These are phyloP conservation scores for Spinus olivaceus DNA, from an alignment of 2,797 vertebrate species.

Conservation along the genomic window DNA sequence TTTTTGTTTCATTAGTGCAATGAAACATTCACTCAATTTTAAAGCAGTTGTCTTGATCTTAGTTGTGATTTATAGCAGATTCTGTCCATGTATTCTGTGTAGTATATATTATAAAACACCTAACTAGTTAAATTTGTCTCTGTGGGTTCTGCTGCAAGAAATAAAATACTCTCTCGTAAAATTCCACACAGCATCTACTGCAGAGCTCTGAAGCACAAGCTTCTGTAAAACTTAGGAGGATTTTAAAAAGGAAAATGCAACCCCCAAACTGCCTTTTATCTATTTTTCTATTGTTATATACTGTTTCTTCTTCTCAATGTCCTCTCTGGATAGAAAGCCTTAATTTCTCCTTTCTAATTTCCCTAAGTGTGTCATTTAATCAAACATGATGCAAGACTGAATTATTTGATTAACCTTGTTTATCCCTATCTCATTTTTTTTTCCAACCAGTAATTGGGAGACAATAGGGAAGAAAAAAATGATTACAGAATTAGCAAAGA, in stretches of 20 bases:
- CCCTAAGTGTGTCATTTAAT: background rate
- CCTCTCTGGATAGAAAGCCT: background rate
- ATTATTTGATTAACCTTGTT: background rate
- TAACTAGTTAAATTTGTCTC: constrained; percentile 60
- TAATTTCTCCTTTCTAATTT: background rate
- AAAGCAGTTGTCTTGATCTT: constrained; percentile 68
- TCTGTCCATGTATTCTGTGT: constrained; percentile 33
- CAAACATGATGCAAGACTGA: background rate
- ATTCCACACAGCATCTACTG: background rate
- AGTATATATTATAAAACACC: constrained; percentile 52
- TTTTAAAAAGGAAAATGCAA: background rate
- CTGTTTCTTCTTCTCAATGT: background rate
- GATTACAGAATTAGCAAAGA: background rate
- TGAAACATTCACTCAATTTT: constrained; percentile 74
- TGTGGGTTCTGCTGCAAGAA: background rate
- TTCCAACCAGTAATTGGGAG: background rate
- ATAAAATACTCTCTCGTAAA: constrained; percentile 54
- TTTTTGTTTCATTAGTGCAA: constrained; percentile 77
- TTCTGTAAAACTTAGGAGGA: background rate
- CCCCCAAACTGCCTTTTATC: background rate
- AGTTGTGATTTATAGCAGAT: constrained; percentile 67
- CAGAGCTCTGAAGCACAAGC: background rate
- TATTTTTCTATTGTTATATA: background rate
- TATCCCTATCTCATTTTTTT: background rate
- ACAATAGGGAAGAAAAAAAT: background rate